Conservation (phyloP, 2,888 invertebrate genomes). For the Meta bourneti region DNA sequence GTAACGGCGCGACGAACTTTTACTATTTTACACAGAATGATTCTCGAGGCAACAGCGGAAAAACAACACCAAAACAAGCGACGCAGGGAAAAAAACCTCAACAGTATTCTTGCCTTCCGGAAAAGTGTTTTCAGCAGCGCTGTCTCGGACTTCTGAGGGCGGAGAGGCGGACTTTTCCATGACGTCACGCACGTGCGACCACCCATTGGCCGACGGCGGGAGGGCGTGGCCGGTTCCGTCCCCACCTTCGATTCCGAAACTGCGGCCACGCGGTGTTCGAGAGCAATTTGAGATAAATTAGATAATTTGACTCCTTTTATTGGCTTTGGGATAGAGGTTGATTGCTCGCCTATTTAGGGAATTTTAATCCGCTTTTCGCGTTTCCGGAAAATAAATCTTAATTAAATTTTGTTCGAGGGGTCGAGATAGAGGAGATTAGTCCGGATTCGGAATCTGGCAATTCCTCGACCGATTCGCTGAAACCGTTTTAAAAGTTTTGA, state of each 20-base stretch:
- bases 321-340: conserved; percentile 44
- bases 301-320: conserved; percentile 31
- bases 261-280: too few relatives aligned
- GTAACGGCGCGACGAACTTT: too few relatives aligned
- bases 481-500: not conserved
- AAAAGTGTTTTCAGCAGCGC: too few relatives aligned
- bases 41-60: too few relatives aligned
- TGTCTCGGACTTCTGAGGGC: too few relatives aligned
- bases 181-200: too few relatives aligned
- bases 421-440: not conserved
- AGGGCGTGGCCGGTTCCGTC: not conserved
- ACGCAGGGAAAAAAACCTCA: not conserved
- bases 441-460: not conserved
- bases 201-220: too few relatives aligned
- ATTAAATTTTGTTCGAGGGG: conserved; percentile 16
- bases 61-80: not conserved
- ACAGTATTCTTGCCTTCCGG: not conserved
- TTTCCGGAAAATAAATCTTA: conserved; percentile 20
- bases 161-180: too few relatives aligned
- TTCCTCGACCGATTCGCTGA: not conserved
- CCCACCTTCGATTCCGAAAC: not conserved
- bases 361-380: conserved; percentile 48
- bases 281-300: conserved; percentile 58
- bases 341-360: conserved; percentile 36
- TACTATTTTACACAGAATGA: too few relatives aligned